Base-by-base conservation (phyloP, 2,113 vertebrate genomes). In the Aviceda subcristata region DNA sequence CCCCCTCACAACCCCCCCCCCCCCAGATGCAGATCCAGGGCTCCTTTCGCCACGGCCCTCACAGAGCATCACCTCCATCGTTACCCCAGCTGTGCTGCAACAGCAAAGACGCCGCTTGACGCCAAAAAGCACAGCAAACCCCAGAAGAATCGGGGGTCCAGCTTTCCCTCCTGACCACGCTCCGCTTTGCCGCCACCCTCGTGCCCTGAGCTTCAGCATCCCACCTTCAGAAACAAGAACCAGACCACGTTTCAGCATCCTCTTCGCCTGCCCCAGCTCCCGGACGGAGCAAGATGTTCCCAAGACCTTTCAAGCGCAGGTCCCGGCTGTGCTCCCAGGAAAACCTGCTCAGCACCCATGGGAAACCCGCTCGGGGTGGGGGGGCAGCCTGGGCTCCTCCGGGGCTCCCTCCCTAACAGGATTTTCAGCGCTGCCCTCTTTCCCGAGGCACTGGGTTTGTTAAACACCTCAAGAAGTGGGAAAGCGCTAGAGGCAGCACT, bases 221-320 rank as follows among this genome's bases (percentile, higher is more conserved):
- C 38, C 71, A 15, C 48, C 36, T n/a, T 29, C 5, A 85, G 62
- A 50, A 72, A 41, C 16, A 9, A 27, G 21, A 21, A 13, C 32
- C 9, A 38, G 38, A 30, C 21, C 10, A 4, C 21, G 3, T 30
- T 50, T 7, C 87, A 38, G 43, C 55, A 23, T 17, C 57, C 22
- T 19, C 48, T 27, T 2, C 5, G 2, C 36, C 71, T 38, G 29
- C 45, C 46, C 55, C 9, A 62, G 45, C 4, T 38, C 60, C 46
- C 4, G 1, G 1, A 7, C 0, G 1, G 29, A 73, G 21, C 20
- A 39, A 86, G 51, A 38, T 17, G 51, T 48, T 86, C 62, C 72
- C 1, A 0, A 69, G 43, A 46, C 15, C 39, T 55, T 32, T n/a
- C 6, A 8, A 22, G 16, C 1, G 0, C 10, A 4, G 23, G 5